Evolutionary conservation across 2,797 vertebrate species (phyloP).

Genomic region (Cuniculus paca): DNA sequence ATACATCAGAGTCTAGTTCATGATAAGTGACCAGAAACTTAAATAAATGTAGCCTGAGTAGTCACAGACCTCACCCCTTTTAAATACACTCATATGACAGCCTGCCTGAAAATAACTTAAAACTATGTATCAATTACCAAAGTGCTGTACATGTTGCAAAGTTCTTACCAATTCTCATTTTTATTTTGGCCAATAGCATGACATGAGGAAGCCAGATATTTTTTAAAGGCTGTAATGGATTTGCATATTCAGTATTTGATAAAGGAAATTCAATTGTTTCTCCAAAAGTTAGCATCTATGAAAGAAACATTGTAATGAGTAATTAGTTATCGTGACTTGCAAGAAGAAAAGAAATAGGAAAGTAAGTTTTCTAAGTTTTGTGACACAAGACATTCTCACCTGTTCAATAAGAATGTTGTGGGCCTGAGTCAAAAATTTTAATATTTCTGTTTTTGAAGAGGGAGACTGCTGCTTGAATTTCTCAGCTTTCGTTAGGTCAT

Average conservation of each 20-base stretch:
- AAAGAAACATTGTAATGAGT: slow-evolving; percentile 31
- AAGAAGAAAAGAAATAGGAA: slow-evolving; percentile 16
- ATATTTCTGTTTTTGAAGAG: slow-evolving; percentile 81
- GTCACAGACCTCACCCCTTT: slow-evolving; percentile 1
- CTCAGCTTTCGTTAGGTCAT: slow-evolving; percentile 85
- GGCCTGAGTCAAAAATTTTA: slow-evolving; percentile 84
- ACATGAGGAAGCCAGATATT: slow-evolving; percentile 95
- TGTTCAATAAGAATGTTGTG: slow-evolving; percentile 88
- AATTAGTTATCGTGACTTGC: slow-evolving; percentile 14
- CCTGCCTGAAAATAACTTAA: slow-evolving; percentile 24
- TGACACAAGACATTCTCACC: slow-evolving; percentile 80
- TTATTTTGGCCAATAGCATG: slow-evolving; percentile 91
- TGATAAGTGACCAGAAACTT: slow-evolving; percentile 25
- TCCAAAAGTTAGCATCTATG: slow-evolving; percentile 91
- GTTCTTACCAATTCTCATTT: slow-evolving; percentile 92
- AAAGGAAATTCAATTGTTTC: slow-evolving; percentile 86
- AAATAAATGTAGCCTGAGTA: background rate
- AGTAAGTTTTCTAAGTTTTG: slow-evolving; percentile 36
- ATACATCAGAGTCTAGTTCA: background rate
- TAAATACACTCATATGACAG: background rate
- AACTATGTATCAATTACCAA: background rate
- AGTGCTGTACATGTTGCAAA: background rate
- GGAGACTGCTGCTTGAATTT: slow-evolving; percentile 76
- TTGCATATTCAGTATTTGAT: slow-evolving; percentile 86
- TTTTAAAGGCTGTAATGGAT: slow-evolving; percentile 84